Conservation (phyloP, 2,797 vertebrate genomes). For the Oreonectes daqikongensis region DNA sequence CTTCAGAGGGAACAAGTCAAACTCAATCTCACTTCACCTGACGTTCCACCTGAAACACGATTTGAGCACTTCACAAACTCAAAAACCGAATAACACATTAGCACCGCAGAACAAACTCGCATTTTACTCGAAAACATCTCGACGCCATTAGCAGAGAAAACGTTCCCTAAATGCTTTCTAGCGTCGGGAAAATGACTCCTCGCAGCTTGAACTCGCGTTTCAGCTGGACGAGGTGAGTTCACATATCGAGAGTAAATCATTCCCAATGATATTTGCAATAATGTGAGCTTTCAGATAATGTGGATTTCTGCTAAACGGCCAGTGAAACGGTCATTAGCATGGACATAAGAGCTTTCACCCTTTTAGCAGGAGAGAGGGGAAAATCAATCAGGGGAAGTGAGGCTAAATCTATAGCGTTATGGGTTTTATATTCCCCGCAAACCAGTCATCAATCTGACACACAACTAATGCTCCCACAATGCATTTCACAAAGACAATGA, state of each 20-base stretch:
- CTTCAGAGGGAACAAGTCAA: slow-evolving; percentile 20
- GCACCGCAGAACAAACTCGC: background rate
- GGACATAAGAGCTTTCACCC: slow-evolving; percentile 81
- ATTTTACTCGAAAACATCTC: slow-evolving; percentile 21
- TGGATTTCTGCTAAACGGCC: slow-evolving; percentile 74
- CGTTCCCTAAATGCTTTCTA: slow-evolving; percentile 42
- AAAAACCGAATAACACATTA: slow-evolving; percentile 24
- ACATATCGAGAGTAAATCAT: slow-evolving; percentile 73
- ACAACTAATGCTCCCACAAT: slow-evolving; percentile 69
- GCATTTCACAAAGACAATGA: slow-evolving; percentile 38
- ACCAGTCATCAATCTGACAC: slow-evolving; percentile 71
- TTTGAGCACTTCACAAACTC: slow-evolving; percentile 34
- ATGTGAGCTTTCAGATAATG: slow-evolving; percentile 80
- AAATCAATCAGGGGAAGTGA: slow-evolving; percentile 81
- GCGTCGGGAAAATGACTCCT: slow-evolving; percentile 1
- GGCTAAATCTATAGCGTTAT: slow-evolving; percentile 79
- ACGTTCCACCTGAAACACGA: slow-evolving; percentile 19
- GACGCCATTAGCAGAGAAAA: slow-evolving; percentile 45
- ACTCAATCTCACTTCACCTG: slow-evolving; percentile 25
- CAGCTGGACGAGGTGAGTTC: slow-evolving; percentile 77
- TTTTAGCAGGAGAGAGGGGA: slow-evolving; percentile 72
- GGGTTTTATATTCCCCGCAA: slow-evolving; percentile 75
- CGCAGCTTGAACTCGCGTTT: slow-evolving; percentile 29
- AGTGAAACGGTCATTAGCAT: slow-evolving; percentile 82
- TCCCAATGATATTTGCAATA: slow-evolving; percentile 81